Base-by-base conservation (phyloP, 2,888 invertebrate species). In the Ophioninae sp. region DNA sequence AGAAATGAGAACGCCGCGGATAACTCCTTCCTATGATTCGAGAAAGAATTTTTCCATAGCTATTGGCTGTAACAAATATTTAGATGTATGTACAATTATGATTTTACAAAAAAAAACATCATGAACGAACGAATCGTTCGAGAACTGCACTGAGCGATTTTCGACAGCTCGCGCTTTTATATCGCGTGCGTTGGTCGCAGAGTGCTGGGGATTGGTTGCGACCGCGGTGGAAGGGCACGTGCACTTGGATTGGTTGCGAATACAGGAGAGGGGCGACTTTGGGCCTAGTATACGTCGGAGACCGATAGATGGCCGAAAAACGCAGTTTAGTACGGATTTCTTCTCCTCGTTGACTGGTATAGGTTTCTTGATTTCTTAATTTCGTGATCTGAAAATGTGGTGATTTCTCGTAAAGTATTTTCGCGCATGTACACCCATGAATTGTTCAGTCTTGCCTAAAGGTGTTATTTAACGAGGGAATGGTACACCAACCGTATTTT, bases 361-460 rank as follows among this genome's bases (percentile, higher is more conserved):
- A 72, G 39, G 17, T 64, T 37, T 64, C 62, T 23, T 50, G 37
- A 39, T 64, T 41, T 61, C 62, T 73, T 44, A 30, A 30, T 30
- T 30, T 30, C 30, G 30, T 30, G 30, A 30, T 30, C 30, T 30
- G 30, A n/a, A 72, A 67, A 17, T 64, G 50, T 64, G 50, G 41
- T 50, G 37, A 39, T 64, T 41, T 41, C 62, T 73, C 62, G 44
- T n/a, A 50, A 73, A 50, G 73, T 62, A 23, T 44, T 23, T 73
- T 50, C 21, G 50, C 44, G 50, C 41, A 73, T 44, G n/a, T 1
- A 20, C 41, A 59, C n/a, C 62, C 20, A 8, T n/a, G n/a, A 56
- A 73, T 64, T 23, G 73, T 68, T 56, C 65, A 68, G 65, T 77
- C 59, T 65, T 57, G 50, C 61, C 56, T 57, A 73, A 77, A 20